Evolutionary conservation across 2,797 vertebrate species (phyloP), one percentile per base, ranked within the genome.

Genomic region (Crocidura indochinensis): DNA sequence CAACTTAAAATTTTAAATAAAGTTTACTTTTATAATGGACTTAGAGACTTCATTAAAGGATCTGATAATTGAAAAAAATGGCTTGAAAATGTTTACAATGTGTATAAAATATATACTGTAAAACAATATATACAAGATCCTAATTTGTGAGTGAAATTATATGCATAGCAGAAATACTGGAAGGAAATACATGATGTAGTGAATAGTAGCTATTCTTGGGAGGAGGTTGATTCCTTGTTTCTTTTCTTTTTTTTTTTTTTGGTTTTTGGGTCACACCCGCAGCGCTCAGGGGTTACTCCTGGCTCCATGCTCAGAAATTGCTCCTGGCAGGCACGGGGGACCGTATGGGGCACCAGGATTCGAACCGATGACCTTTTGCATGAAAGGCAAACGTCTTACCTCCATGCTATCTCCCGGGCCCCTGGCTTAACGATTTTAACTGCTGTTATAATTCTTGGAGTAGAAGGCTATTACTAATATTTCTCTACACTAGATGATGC

Each of bases 1-100:
- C 38, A 77, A 82, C 81, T 51, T 82, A 60, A 82, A 85, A 31
- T 44, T 64, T 74, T 71, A 83, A 93, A 91, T 86, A 69, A 88
- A 86, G 47, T 31, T 53, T 24, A 56, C 64, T 83, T 93, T 93
- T 67, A 83, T 20, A 65, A 90, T 69, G 27, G 51, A 79, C 67
- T 87, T 90, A 24, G 82, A 93, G 46, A 27, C 91, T 67, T 15
- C 78, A 90, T 80, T 83, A 83, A 20, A 87, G 3, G 49, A 79
- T 67, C 56, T 75, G 62, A 62, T 29, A 87, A 87, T 2, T 79
- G 64, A 10, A 69, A 78, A 83, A 91, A 83, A 56, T 27, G 80
- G 76, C 38, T 75, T 31, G 62, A 68, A 87, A 95, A 89, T 81
- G 8, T 31, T 72, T 84, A 78, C 56, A 31, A 47, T 67, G 84